phyloP scores from a whole-genome alignment of 2,113 vertebrate genomes.

The Apteryx owenii region DNA sequence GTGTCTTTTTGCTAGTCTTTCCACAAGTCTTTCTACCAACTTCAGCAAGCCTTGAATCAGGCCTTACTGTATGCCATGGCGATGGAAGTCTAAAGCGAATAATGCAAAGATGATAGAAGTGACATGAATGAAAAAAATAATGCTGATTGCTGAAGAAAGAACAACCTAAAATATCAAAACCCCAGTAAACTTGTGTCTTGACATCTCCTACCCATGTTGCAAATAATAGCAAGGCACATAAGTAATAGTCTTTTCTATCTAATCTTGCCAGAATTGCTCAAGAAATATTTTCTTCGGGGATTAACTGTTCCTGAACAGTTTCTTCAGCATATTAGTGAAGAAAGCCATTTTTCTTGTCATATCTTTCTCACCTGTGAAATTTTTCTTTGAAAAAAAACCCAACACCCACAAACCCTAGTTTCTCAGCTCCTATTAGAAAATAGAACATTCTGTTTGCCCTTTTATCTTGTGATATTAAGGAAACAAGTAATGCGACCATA shows the following conservation, averaged over 20 bases:
- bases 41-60: neutral
- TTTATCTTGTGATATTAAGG: neutral
- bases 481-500: neutral
- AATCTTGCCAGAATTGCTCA: slow-evolving; percentile 37
- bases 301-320: slow-evolving; percentile 58
- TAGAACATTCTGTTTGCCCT: neutral
- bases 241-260: neutral
- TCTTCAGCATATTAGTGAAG: neutral
- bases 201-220: neutral
- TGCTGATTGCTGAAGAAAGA: neutral
- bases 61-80: neutral
- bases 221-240: neutral
- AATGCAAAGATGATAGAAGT: neutral
- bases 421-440: neutral
- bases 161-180: neutral
- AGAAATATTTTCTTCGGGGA: neutral
- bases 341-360: neutral
- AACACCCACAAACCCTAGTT: neutral
- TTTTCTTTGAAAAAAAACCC: neutral
- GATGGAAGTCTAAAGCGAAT: neutral
- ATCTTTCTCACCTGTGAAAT: neutral
- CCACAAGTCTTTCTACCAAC: neutral
- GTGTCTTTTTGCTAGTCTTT: neutral
- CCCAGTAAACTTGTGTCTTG: neutral
- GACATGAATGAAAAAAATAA: neutral